Base-by-base conservation (phyloP, 2,888 invertebrate genomes). In the Trichogramma dendrolimi region DNA sequence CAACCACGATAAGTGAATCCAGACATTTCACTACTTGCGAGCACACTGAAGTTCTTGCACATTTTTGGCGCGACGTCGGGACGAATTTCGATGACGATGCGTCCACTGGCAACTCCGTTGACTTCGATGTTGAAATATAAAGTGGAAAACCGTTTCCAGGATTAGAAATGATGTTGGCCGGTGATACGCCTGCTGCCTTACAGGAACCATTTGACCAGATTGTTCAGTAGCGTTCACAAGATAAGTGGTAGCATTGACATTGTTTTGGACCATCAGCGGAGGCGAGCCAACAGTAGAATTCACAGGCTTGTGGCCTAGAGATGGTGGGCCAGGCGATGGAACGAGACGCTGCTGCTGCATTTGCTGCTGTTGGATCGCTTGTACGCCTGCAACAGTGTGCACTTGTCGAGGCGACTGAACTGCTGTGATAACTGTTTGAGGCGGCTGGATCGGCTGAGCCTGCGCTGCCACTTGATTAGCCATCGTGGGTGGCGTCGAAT, bases 1-100 rank as follows among this genome's bases (percentile, higher is more conserved):
- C 91, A 91, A 48, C 91, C 91, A 71, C 88, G 88, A 79, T 90
- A 91, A 52, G 90, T 89, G 71, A 87, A 85, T 40, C 91, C 90
- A 3, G 27, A 27, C 43, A 86, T 83, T 72, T 90, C 90, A 54
- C 90, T 88, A 7, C 87, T 87, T 27, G 88, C 83, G 52, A 91
- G 80, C 38, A 87, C 84, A 58, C 86, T 85, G 75, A 91, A 91
- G 79, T 91, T 91, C 75, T 88, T 88, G 42, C 89, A 86, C 90
- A 91, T 91, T 75, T 87, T 88, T 14, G 91, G 91, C 14, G 91
- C 91, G 42, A 86, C 87, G 78, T 91, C 91, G 50, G 87, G 87
- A 61, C 89, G 83, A 42, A 90, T 89, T 77, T 90, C 90, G 68
- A 91, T 87, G 49, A 91, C 85, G 64, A 91, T 85, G 42, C 91